A percentile compares a stretch with the other conserved stretches of the same genome.
phyloP scores from a whole-genome alignment of 1,140 invertebrate species.

The Drosophila sproati region DNA sequence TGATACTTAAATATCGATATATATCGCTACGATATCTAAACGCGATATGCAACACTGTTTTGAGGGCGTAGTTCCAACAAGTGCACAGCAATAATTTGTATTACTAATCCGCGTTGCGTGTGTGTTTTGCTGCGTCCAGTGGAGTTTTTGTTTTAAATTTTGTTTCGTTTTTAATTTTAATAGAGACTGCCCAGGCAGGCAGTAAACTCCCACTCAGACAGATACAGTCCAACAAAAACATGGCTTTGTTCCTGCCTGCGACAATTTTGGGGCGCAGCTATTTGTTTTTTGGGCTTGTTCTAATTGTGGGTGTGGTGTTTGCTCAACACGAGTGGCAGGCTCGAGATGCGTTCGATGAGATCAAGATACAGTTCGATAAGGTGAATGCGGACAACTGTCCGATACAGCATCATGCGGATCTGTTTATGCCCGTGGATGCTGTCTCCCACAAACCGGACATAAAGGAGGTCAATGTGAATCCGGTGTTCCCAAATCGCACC shows the following conservation, averaged over 20 bases:
- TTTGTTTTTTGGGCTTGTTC: conserved; percentile 72
- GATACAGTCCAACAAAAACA: conserved; percentile 2
- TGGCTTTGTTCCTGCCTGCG: conserved; percentile 48
- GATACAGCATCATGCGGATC: conserved; percentile 92
- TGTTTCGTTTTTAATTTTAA: conserved; percentile 29
- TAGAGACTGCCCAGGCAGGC: conserved; percentile 16
- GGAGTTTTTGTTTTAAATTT: conserved; percentile 30
- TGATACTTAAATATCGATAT: conserved; percentile 34
- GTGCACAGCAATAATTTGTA: conserved; percentile 66
- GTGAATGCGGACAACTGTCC: conserved; percentile 94
- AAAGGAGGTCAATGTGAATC: conserved; percentile 97
- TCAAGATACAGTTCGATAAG: conserved; percentile 91
- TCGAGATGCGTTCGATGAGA: conserved; percentile 94
- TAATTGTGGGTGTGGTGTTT: conserved; percentile 88
- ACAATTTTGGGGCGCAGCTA: conserved; percentile 75
- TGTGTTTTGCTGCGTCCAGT: conserved; percentile 24
- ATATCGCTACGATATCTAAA: conserved; percentile 5
- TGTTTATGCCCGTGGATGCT: conserved; percentile 92
- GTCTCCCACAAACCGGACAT: conserved; percentile 97
- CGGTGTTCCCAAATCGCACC: conserved; percentile 97
- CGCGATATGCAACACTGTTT: conserved; percentile 53
- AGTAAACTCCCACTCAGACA: conserved; percentile 4
- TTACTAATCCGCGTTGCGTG: conserved; percentile 64
- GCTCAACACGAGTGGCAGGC: conserved; percentile 95
- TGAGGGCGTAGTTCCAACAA: conserved; percentile 81